Evolutionary conservation across 2,888 invertebrate species (phyloP), one percentile per base, ranked within the genome.

Genomic region (Frankliniella fusca): DNA sequence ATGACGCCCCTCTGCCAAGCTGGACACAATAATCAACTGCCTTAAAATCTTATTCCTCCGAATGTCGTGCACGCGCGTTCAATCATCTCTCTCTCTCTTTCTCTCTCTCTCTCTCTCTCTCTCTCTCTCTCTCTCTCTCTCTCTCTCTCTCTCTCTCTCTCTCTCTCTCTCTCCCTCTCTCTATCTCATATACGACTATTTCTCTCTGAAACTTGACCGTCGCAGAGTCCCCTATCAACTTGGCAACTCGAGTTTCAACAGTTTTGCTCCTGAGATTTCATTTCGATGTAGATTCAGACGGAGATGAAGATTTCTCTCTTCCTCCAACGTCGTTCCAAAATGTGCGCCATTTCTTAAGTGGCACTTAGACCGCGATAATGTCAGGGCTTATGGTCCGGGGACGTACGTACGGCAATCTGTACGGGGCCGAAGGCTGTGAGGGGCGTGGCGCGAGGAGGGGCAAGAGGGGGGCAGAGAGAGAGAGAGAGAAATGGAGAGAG

Each of bases 1-100:
- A 5, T 61, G 61, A 61, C 27, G 70, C 70, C 70, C 27, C 70
- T 10, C 70, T 23, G 70, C 11, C 70, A 23, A 27, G 23, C 70
- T 76, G 70, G 70, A 76, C 70, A 76, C 70, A 76, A 76, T 76
- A 76, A 76, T 76, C 70, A 76, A 76, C 70, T 76, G 70, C 12
- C 27, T 76, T 76, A 76, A 76, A 76, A 76, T 11, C 70, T 76
- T 61, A 61, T 61, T 61, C 61, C 61, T 70, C 70, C 23, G 7
- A 61, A 61, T 70, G 70, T 70, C 70, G 70, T 23, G 70, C 70
- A 70, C 70, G 70, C 70, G 70, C 70, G n/a, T 11, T 38, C 38
- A 38, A 38, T 38, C 38, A 5, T 38, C 2, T 38, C 38, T 38
- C 70, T 8, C 5, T 23, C 70, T 76, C 11, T 76, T 27, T 76